Conservation (phyloP, 2,888 invertebrate species). For the Linnaemya tessellans region DNA sequence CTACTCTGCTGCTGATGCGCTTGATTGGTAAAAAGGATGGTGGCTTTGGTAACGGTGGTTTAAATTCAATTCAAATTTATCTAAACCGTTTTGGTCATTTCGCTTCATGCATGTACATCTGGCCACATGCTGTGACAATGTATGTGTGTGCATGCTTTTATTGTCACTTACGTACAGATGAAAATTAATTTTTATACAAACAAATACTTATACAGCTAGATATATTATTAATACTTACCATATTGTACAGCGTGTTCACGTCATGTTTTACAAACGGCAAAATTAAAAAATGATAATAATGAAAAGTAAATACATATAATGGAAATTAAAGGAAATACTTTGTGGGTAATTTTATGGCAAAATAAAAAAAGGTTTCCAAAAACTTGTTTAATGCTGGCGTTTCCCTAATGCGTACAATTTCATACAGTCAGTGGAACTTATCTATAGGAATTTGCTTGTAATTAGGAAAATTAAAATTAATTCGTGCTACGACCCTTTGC, state of each 20-base stretch:
- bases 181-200: conserved; percentile 10
- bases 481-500: no score
- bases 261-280: conserved; percentile 67
- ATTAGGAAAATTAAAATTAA: no score
- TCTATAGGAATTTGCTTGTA: no score
- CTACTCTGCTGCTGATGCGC: not conserved
- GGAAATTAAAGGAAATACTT: not conserved
- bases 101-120: conserved; percentile 5
- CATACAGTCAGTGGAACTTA: no score
- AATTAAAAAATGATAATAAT: conserved; percentile 22
- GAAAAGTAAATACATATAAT: conserved; percentile 32
- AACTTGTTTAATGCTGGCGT: no score
- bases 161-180: not conserved
- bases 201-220: conserved; percentile 34
- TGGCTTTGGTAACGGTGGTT: conserved; percentile 45
- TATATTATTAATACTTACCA: conserved; percentile 59
- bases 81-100: conserved; percentile 36
- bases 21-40: conserved; percentile 30
- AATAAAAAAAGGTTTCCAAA: no score
- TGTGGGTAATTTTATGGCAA: no score
- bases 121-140: conserved; percentile 1
- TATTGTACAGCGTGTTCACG: conserved; percentile 65
- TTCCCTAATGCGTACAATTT: no score
- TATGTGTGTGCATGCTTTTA: not conserved
- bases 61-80: conserved; percentile 52